phyloP scores from a whole-genome alignment of 1,140 invertebrate species.

The Microplitis demolitor region DNA sequence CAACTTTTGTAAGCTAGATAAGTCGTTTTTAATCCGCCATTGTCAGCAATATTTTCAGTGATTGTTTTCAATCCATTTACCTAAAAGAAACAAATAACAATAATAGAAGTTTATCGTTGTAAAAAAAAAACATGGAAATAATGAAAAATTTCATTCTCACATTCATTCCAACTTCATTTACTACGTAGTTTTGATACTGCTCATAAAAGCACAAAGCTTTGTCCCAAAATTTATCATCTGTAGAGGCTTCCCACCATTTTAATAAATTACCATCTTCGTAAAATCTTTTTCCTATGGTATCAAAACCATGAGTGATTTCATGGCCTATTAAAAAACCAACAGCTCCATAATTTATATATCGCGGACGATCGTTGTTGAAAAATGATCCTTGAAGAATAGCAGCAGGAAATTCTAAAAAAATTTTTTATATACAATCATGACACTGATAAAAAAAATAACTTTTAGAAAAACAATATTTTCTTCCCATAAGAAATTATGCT shows the following conservation, averaged over 20 bases:
- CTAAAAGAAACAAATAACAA: too few relatives aligned
- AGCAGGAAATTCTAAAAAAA: slow-evolving; percentile 77
- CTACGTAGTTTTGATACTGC: slow-evolving; percentile 85
- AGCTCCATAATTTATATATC: slow-evolving; percentile 90
- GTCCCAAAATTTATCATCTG: slow-evolving; percentile 75
- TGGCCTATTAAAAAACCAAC: slow-evolving; percentile 93
- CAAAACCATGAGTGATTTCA: slow-evolving; percentile 93
- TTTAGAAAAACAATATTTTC: too few relatives aligned
- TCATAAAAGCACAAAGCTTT: slow-evolving; percentile 85
- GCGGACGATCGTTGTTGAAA: slow-evolving; percentile 81
- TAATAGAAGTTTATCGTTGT: too few relatives aligned
- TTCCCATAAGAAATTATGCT: too few relatives aligned
- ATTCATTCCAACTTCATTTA: slow-evolving; percentile 70
- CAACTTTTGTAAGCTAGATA: slow-evolving; percentile 81
- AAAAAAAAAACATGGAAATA: neutral
- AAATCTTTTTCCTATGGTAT: slow-evolving; percentile 88
- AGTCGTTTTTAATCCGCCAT: slow-evolving; percentile 86
- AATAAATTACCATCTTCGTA: slow-evolving; percentile 85
- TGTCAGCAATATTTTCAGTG: slow-evolving; percentile 92
- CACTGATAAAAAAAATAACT: too few relatives aligned
- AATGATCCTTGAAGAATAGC: slow-evolving; percentile 90
- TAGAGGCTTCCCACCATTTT: slow-evolving; percentile 82
- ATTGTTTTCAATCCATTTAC: slow-evolving; percentile 87
- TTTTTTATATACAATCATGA: too few relatives aligned
- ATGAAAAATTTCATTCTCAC: slow-evolving; percentile 56